Conservation (phyloP, 2,888 invertebrate species). For the Sympetrum striolatum region DNA sequence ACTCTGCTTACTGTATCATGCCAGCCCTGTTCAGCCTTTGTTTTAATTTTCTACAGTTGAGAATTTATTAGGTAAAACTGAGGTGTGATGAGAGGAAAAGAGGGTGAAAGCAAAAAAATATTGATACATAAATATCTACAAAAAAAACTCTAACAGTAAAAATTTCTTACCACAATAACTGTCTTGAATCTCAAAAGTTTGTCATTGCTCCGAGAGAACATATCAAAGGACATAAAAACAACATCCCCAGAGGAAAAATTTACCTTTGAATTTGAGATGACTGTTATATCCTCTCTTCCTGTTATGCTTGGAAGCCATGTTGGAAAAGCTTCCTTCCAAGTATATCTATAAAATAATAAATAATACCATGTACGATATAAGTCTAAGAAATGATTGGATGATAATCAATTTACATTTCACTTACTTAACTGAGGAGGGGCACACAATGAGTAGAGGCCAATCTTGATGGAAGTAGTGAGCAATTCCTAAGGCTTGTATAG, state of each 20-base stretch:
- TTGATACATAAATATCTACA: neutral
- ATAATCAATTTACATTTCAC: constrained; percentile 16
- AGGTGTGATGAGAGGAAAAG: no score
- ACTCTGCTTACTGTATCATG: no score
- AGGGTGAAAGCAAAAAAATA: no score
- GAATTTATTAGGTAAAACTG: no score
- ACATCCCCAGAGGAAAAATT: constrained; percentile 73
- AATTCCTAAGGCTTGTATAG: constrained; percentile 91
- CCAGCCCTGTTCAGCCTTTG: no score
- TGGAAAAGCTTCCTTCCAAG: constrained; percentile 80
- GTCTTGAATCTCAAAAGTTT: constrained; percentile 73
- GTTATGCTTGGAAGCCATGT: constrained; percentile 79
- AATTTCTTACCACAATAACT: constrained; percentile 72
- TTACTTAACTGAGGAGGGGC: constrained; percentile 90
- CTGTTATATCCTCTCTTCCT: constrained; percentile 67
- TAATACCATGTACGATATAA: neutral
- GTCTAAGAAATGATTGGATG: neutral
- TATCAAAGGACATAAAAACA: constrained; percentile 88
- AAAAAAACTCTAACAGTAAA: neutral
- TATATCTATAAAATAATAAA: constrained; percentile 66
- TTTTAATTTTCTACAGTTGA: no score
- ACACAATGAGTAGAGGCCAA: constrained; percentile 93
- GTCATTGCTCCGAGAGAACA: constrained; percentile 71
- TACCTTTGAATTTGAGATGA: constrained; percentile 72
- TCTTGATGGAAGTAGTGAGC: constrained; percentile 86